Evolutionary conservation across 2,113 vertebrate species (phyloP), one percentile per base, ranked within the genome.

Genomic region (Epinephelus moara): DNA sequence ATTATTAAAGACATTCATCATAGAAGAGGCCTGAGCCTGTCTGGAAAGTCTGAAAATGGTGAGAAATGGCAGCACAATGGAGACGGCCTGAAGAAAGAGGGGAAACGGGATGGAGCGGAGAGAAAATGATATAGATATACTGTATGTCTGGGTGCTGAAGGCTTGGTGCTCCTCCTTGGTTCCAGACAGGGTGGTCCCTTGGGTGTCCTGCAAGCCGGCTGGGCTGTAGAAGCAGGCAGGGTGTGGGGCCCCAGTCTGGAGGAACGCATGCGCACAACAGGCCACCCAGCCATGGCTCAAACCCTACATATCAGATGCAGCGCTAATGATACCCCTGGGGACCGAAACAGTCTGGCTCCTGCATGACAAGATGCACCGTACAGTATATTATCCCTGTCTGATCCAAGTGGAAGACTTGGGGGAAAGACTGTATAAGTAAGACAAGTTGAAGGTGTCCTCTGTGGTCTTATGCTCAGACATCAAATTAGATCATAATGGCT

Each of bases 1-100:
- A 94, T 94, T 93, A 95, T 94, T 93, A 93, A 89, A 90, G 86
- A 80, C 91, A 93, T 95, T 93, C 59, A 93, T 94, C 93, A 93
- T 81, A 78, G 80, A 17, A 55, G 78, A 88, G 78, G 79, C 81
- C 85, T 53, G 37, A 85, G 82, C 61, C 84, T 80, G 79, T 85
- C 85, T 80, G 80, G 74, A 90, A 88, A 82, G 86, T 80, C 72
- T 75, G 76, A 80, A 84, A 90, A 81, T 85, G 77, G 86, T 86
- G 62, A 88, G 67, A 81, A 91, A 89, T 68, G 80, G 82, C 21
- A 19, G 64, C 72, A 59, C 69, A 83, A 80, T 70, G 45, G 70
- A 72, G 47, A 70, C 3, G n/a, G 18, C 69, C 78, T 53, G 63
- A 40, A 80, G 64, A 82, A 71, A 85, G 75, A 78, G 57, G 14